These are phyloP conservation scores for Lycaena phlaeas DNA, from an alignment of 2,888 invertebrate species.

Conservation along the genomic window DNA sequence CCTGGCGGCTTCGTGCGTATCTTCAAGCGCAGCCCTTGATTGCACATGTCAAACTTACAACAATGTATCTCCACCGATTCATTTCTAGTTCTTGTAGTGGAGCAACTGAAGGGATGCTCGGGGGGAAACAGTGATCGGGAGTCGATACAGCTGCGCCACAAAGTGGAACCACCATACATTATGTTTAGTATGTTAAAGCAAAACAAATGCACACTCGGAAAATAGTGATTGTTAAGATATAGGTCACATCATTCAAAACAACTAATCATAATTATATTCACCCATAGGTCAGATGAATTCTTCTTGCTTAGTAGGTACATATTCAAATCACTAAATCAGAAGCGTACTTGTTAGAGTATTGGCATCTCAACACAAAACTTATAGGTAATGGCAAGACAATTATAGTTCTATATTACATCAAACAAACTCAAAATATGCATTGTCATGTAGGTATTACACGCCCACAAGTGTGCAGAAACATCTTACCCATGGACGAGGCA, in stretches of 20 bases:
- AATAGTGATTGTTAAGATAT: constrained; percentile 55
- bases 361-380: constrained; percentile 70
- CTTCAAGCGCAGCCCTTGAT: constrained; percentile 78
- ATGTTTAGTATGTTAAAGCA: constrained; percentile 75
- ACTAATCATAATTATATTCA: constrained; percentile 35
- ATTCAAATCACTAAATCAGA: constrained; percentile 62
- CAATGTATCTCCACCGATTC: constrained; percentile 85
- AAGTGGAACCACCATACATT: constrained; percentile 67
- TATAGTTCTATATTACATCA: constrained; percentile 58
- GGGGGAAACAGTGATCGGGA: constrained; percentile 81
- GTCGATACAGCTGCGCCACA: constrained; percentile 83
- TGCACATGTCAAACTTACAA: constrained; percentile 85
- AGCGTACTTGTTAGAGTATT: constrained; percentile 64
- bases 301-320: constrained; percentile 57
- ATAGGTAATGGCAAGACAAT: constrained; percentile 55
- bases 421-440: constrained; percentile 63
- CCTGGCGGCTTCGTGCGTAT: constrained; percentile 79
- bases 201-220: constrained; percentile 69
- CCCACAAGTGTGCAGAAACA: constrained; percentile 41
- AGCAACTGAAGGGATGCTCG: constrained; percentile 88
- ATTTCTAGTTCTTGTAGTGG: constrained; percentile 82
- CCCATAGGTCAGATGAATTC: constrained; percentile 29
- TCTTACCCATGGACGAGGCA: constrained; percentile 53
- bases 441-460: constrained; percentile 47
- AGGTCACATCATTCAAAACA: constrained; percentile 65